A percentile compares a stretch with the other conserved stretches of the same genome.
Conservation (phyloP, 2,888 invertebrate genomes). For the Pachycephus smyrnensis region DNA sequence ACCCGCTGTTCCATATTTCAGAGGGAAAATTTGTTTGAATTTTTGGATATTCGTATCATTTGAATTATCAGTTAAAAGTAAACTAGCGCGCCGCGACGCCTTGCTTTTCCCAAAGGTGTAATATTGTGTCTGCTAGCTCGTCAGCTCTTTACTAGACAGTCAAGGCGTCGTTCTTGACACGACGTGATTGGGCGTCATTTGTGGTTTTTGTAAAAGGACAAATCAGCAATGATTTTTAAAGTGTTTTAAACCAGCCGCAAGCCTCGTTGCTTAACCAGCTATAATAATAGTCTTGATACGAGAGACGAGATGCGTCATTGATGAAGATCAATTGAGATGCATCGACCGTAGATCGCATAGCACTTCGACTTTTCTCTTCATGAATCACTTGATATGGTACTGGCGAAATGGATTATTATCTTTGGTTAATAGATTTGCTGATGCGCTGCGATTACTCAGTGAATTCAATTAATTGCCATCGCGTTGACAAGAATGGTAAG, state of each 20-base stretch:
- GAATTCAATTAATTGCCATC: not conserved
- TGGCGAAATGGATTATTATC: not conserved
- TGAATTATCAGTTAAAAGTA: not conserved
- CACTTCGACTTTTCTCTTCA: not conserved
- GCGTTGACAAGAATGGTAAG: not conserved
- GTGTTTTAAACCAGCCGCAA: not conserved
- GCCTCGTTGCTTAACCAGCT: not conserved
- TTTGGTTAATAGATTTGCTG: not conserved
- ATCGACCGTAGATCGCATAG: not conserved
- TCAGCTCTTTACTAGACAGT: not conserved
- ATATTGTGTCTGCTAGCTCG: not conserved
- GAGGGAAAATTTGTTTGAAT: not conserved
- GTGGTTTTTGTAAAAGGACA: not conserved
- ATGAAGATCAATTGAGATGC: not conserved
- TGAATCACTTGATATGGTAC: not conserved
- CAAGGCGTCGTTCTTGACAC: not conserved
- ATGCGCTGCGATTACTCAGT: not conserved
- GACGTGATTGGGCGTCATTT: not conserved
- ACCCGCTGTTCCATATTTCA: not conserved
- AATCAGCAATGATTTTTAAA: not conserved
- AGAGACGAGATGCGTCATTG: not conserved
- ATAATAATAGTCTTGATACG: not conserved
- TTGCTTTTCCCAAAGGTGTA: not conserved
- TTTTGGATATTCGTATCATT: not conserved
- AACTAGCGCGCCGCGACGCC: not conserved